Evolutionary conservation across 2,113 vertebrate genomes (phyloP).

Genomic region (Marmota monax): DNA sequence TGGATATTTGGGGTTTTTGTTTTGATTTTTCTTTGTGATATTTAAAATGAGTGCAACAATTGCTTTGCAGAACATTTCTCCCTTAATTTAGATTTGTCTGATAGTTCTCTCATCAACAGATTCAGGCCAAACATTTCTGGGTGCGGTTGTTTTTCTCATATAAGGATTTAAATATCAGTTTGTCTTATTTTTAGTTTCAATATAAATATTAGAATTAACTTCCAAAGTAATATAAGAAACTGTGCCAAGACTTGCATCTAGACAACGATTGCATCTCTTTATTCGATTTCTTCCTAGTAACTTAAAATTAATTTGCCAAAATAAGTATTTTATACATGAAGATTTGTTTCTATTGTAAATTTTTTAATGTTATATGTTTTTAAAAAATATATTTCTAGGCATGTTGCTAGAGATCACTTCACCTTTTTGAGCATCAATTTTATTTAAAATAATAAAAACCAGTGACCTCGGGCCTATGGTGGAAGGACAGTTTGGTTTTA

Average conservation of each 20-base stretch:
- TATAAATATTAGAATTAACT: conserved; percentile 29
- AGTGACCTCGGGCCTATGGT: not conserved
- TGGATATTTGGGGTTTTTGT: not conserved
- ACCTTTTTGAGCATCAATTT: too few species aligned
- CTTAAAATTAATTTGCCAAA: not conserved
- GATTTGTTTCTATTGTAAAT: not conserved
- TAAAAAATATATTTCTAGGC: not conserved
- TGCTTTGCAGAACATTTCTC: conserved; percentile 9
- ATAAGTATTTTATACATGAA: conserved; percentile 40
- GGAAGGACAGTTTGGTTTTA: not conserved
- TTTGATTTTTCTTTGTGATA: not conserved
- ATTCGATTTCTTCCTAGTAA: conserved; percentile 18
- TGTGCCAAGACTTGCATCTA: not conserved
- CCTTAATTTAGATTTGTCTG: conserved; percentile 1
- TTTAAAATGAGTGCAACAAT: not conserved
- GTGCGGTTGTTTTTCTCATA: not conserved
- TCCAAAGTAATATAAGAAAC: conserved; percentile 19
- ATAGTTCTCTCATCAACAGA: not conserved
- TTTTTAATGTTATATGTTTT: not conserved
- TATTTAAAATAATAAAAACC: conserved; percentile 46
- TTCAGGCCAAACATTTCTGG: conserved; percentile 13
- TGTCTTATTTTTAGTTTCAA: conserved; percentile 7
- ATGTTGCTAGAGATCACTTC: conserved; percentile 31
- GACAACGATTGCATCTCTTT: not conserved
- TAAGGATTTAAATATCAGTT: not conserved